Conservation (phyloP, 2,113 vertebrate species). For the Etheostoma spectabile region DNA sequence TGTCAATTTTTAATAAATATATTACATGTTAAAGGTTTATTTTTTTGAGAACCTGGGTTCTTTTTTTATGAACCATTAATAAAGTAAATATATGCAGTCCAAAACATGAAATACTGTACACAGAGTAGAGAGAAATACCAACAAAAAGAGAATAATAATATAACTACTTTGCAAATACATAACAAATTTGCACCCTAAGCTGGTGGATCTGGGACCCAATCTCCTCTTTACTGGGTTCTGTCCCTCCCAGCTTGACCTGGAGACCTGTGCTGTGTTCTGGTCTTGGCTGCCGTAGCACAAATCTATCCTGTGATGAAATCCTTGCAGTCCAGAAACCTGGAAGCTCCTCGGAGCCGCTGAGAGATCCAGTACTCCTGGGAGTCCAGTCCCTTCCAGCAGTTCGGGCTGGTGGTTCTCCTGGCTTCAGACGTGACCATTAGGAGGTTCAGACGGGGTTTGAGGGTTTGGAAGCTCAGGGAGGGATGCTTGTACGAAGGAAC, state of each 20-base stretch:
- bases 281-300: background rate
- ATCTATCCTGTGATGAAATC: background rate
- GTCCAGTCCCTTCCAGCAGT: background rate
- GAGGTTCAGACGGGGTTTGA: slow-evolving; percentile 20
- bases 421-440: slow-evolving; percentile 23
- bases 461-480: slow-evolving; percentile 24
- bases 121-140: background rate
- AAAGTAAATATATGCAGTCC: too few relatives aligned
- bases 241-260: background rate
- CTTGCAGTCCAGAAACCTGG: slow-evolving; percentile 26
- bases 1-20: background rate
- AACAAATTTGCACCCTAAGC: too few relatives aligned
- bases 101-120: background rate
- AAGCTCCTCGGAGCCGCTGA: slow-evolving; percentile 5
- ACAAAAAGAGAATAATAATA: background rate
- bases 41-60: too few relatives aligned
- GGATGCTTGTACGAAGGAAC: slow-evolving; percentile 5
- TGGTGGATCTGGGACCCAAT: background rate
- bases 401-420: slow-evolving; percentile 11
- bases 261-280: background rate
- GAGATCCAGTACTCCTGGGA: slow-evolving; percentile 18
- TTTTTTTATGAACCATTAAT: too few relatives aligned
- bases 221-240: background rate
- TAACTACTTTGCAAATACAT: background rate
- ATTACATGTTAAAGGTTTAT: too few relatives aligned